Evolutionary conservation across 2,797 vertebrate species (phyloP).

Genomic region (Phalloptychus januarius): DNA sequence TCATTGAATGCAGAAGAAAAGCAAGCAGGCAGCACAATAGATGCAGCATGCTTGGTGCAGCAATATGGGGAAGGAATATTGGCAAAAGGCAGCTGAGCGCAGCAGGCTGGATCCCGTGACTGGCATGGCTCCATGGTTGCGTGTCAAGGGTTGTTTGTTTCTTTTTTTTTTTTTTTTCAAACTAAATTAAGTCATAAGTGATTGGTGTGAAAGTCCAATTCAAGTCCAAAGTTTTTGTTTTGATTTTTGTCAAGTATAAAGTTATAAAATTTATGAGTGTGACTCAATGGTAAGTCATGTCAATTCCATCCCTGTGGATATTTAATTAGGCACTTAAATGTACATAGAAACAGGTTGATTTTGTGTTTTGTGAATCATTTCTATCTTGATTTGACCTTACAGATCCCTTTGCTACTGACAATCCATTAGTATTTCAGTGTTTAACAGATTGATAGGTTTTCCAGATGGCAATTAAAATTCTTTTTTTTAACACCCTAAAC

Average conservation of each 20-base stretch:
- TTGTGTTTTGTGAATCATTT: background rate
- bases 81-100: background rate
- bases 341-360: background rate
- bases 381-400: background rate
- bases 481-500: background rate
- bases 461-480: background rate
- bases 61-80: background rate
- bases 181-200: background rate
- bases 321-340: background rate
- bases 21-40: background rate
- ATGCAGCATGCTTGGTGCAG: background rate
- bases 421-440: background rate
- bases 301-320: background rate
- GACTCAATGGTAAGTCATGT: background rate
- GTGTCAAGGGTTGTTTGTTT: background rate
- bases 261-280: background rate
- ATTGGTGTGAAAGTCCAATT: background rate
- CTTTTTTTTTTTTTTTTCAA: background rate
- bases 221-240: background rate
- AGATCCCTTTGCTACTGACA: background rate
- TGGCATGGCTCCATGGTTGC: background rate
- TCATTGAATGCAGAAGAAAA: background rate
- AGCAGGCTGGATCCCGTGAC: background rate
- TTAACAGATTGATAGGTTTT: background rate
- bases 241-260: background rate